phyloP scores from a whole-genome alignment of 2,888 invertebrate species.

The Cantharis rufa region DNA sequence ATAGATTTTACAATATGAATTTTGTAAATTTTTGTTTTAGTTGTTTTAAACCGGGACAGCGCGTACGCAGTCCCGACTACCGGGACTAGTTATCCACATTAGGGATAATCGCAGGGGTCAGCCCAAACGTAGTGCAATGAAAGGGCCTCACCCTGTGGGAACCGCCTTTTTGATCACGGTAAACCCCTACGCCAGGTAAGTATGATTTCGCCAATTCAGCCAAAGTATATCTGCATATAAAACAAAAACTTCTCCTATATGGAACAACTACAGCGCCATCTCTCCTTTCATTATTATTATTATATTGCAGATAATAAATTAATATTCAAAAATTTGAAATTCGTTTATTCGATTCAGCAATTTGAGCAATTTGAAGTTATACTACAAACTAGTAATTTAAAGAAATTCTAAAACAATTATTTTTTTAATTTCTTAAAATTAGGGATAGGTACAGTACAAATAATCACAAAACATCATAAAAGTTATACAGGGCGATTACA shows the following conservation, averaged over 20 bases:
- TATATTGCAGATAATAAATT: not conserved
- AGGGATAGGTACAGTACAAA: not conserved
- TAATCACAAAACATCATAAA: not conserved
- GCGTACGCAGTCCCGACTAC: constrained; percentile 63
- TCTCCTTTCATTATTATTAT: not conserved
- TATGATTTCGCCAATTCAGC: not conserved
- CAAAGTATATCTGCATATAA: too few species aligned
- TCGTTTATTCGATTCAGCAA: not conserved
- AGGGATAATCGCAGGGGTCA: constrained; percentile 72
- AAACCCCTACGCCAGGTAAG: not conserved
- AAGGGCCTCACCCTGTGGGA: constrained; percentile 65
- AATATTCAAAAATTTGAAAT: not conserved
- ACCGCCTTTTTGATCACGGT: constrained; percentile 70
- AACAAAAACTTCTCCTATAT: too few species aligned
- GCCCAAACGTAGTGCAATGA: constrained; percentile 70
- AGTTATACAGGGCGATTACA: not conserved
- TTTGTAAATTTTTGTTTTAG: too few species aligned
- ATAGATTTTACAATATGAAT: too few species aligned
- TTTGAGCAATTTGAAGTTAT: not conserved
- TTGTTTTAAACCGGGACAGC: constrained; percentile 53
- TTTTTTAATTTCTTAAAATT: not conserved
- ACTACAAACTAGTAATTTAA: not conserved
- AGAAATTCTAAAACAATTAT: too few species aligned
- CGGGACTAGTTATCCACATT: constrained; percentile 63
- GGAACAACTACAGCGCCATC: too few species aligned